Conservation (phyloP, 2,113 vertebrate species). For the Calyptomena viridis region DNA sequence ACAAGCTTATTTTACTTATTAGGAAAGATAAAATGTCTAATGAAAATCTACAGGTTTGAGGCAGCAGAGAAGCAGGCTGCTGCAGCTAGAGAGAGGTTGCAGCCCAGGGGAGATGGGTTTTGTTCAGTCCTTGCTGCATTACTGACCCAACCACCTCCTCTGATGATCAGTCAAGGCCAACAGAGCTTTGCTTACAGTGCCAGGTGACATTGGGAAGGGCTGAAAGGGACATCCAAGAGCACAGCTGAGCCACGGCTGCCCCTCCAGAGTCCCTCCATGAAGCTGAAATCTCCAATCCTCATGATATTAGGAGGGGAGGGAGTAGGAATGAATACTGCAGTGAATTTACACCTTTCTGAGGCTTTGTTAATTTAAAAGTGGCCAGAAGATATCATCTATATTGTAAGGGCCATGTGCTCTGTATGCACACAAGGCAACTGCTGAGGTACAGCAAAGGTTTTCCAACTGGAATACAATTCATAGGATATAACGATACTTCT, state of each 20-base stretch:
- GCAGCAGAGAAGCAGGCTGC: not conserved
- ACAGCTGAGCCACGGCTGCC: not conserved
- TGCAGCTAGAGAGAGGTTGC: not conserved
- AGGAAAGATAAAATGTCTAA: not conserved
- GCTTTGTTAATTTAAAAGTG: not conserved
- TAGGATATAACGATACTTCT: not conserved
- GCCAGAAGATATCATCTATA: not conserved
- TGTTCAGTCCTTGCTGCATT: not conserved
- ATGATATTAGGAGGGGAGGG: not conserved
- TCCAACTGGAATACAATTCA: not conserved
- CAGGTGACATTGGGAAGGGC: rapidly evolving
- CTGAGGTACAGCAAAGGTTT: not conserved
- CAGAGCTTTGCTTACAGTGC: not conserved
- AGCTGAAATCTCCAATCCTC: not conserved
- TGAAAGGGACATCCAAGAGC: not conserved
- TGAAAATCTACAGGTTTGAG: not conserved
- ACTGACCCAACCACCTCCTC: not conserved
- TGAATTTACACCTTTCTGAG: not conserved
- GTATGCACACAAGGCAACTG: not conserved
- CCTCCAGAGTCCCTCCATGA: not conserved
- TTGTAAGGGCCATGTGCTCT: not conserved
- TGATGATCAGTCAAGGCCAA: not conserved
- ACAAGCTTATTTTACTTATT: not conserved
- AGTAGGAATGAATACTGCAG: not conserved
- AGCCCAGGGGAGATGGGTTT: not conserved